phyloP scores from a whole-genome alignment of 2,113 vertebrate species.

The Gallinago media region DNA sequence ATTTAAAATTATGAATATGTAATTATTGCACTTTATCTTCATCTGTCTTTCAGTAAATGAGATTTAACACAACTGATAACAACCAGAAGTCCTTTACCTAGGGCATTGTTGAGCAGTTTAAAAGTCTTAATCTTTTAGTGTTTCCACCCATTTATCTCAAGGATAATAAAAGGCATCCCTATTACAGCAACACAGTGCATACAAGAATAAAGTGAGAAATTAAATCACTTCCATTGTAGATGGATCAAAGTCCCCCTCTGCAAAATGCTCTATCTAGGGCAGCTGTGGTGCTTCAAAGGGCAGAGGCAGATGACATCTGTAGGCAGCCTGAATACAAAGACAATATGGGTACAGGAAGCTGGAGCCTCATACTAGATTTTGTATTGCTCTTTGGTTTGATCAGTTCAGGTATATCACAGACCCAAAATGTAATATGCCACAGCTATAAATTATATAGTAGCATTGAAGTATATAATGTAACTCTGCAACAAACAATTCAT shows the following conservation, averaged over 20 bases:
- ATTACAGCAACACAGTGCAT: background rate
- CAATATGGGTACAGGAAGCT: background rate
- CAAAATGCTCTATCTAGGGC: background rate
- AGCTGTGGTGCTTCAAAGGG: background rate
- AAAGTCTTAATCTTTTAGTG: background rate
- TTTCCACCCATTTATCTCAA: background rate
- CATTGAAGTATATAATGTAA: background rate
- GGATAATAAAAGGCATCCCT: background rate
- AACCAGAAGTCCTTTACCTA: background rate
- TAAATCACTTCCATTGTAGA: background rate
- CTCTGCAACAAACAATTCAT: background rate
- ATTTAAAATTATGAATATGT: background rate
- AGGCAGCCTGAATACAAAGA: background rate
- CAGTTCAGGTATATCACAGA: background rate
- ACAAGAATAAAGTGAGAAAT: background rate
- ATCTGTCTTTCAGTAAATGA: background rate
- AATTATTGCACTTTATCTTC: background rate
- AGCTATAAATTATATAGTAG: background rate
- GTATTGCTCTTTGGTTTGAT: background rate
- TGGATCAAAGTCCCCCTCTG: background rate
- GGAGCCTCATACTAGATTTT: background rate
- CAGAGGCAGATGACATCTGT: background rate
- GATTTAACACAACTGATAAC: background rate
- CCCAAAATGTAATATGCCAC: background rate
- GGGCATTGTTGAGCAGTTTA: background rate